Conservation (phyloP, 2,797 vertebrate genomes). For the Halcyon chelicuti region DNA sequence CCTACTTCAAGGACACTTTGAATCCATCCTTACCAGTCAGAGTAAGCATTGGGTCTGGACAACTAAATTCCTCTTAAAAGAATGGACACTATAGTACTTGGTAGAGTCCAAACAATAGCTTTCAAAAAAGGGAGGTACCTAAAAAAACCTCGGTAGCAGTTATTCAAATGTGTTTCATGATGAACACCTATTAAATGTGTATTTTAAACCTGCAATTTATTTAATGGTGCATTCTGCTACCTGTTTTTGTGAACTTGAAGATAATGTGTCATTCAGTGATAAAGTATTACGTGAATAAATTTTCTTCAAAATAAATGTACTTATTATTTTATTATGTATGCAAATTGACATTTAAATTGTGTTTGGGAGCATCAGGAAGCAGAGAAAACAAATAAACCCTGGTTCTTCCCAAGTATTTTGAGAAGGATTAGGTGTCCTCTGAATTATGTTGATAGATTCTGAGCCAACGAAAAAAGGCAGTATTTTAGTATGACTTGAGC, state of each 20-base stretch:
- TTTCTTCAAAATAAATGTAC: neutral
- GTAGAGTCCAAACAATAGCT: neutral
- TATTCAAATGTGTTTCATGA: neutral
- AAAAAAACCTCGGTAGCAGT: fast-evolving
- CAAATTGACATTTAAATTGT: neutral
- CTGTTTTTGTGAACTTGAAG: neutral
- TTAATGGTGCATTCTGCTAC: neutral
- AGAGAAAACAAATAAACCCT: neutral
- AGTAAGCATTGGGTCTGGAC: neutral
- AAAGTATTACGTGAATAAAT: neutral
- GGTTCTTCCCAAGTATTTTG: neutral
- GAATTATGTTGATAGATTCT: neutral
- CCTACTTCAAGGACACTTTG: neutral
- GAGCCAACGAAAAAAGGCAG: neutral
- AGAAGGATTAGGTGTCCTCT: neutral
- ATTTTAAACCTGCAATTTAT: neutral
- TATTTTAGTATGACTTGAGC: neutral
- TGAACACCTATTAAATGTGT: neutral
- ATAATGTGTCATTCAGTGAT: neutral
- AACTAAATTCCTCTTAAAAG: neutral
- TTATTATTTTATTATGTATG: neutral
- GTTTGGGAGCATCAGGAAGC: neutral
- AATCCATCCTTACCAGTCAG: neutral
- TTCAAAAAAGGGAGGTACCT: neutral
- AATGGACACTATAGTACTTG: neutral